phyloP scores from a whole-genome alignment of 2,113 vertebrate genomes.

The Talpa occidentalis region DNA sequence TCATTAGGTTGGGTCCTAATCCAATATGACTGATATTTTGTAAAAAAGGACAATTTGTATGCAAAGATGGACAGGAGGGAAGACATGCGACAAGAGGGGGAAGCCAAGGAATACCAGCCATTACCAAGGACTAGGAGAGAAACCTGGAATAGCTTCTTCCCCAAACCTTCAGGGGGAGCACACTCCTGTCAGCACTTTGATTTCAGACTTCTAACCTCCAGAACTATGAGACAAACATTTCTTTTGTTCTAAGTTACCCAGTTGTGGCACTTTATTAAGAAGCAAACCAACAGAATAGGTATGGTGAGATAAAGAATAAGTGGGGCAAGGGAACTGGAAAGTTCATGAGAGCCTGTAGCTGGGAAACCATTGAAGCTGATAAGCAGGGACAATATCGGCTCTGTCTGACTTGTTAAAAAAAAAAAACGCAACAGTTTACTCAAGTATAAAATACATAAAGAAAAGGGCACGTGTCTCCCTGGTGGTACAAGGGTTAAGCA shows the following conservation, averaged over 20 bases:
- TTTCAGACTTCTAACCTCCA: background rate
- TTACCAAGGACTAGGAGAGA: background rate
- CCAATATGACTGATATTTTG: background rate
- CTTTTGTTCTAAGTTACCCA: background rate
- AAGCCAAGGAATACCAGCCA: background rate
- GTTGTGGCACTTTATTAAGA: background rate
- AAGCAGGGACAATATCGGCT: background rate
- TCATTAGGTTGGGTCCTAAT: background rate
- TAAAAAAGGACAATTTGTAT: background rate
- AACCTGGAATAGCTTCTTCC: background rate
- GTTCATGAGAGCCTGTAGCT: background rate
- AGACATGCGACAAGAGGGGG: background rate
- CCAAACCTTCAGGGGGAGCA: background rate
- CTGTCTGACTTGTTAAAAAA: background rate
- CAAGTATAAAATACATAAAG: background rate
- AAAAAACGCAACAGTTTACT: background rate
- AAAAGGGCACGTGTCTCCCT: slow-evolving; percentile 1
- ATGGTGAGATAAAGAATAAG: background rate
- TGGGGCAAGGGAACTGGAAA: background rate
- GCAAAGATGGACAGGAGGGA: background rate
- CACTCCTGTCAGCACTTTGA: background rate
- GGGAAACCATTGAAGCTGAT: background rate
- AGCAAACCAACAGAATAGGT: background rate
- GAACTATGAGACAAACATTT: background rate
- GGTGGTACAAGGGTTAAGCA: too few species aligned